These are phyloP conservation scores for Pseudomugil tenellus DNA, from an alignment of 2,797 vertebrate species.

Conservation along the genomic window DNA sequence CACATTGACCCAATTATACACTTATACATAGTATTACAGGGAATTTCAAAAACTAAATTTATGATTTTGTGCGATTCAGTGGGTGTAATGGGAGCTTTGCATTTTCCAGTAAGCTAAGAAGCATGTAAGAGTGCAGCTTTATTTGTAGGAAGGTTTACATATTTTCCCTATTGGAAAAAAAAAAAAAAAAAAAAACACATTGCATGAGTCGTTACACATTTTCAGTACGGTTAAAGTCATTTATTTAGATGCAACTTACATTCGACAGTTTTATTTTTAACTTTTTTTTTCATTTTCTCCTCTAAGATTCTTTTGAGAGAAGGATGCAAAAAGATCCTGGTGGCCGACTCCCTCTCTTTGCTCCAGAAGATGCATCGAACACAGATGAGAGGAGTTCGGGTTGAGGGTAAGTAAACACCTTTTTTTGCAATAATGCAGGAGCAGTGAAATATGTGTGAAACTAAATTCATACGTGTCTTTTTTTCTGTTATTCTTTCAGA, in stretches of 20 bases:
- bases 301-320: slow-evolving; percentile 93
- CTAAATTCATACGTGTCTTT: neutral
- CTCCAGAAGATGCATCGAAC: slow-evolving; percentile 97
- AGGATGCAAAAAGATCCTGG: slow-evolving; percentile 98
- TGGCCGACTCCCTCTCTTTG: slow-evolving; percentile 95
- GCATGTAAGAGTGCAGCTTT: too few species aligned
- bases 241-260: too few species aligned
- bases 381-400: slow-evolving; percentile 91
- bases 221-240: too few species aligned
- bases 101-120: neutral
- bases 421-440: neutral
- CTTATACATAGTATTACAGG: too few species aligned
- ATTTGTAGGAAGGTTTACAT: too few species aligned
- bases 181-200: too few species aligned
- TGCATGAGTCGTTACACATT: too few species aligned
- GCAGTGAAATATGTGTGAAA: neutral
- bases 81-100: neutral
- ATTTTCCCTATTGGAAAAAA: too few species aligned
- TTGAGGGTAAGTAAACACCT: slow-evolving; percentile 85
- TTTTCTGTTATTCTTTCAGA: slow-evolving; percentile 81
- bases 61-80: neutral
- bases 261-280: neutral
- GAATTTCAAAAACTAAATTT: neutral
- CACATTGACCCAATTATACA: neutral
- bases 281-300: slow-evolving; percentile 11